Conservation (phyloP, 2,888 invertebrate genomes). For the Anticlea derivata region DNA sequence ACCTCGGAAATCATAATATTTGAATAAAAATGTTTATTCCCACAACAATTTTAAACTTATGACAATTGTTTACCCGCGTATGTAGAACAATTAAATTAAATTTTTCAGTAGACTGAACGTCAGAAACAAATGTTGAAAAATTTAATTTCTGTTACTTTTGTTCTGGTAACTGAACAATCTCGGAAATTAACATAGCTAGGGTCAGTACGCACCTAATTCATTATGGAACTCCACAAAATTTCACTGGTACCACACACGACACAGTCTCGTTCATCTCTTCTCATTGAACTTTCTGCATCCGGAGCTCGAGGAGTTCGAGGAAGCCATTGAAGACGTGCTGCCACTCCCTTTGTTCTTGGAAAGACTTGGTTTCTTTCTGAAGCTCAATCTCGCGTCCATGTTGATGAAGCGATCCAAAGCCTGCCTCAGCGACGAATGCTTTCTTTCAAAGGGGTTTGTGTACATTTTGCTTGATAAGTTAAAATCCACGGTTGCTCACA, state of each 20-base stretch:
- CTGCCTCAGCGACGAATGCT: constrained; percentile 87
- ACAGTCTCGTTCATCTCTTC: constrained; percentile 63
- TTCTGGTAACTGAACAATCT: background rate
- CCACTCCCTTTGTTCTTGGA: constrained; percentile 57
- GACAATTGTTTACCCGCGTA: too few relatives aligned
- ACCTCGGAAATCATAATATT: too few relatives aligned
- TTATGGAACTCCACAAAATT: constrained; percentile 49
- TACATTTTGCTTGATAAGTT: constrained; percentile 79
- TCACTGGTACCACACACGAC: constrained; percentile 62
- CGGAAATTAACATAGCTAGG: background rate
- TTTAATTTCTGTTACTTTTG: background rate
- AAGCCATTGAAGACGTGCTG: constrained; percentile 60
- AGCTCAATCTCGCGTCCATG: constrained; percentile 72
- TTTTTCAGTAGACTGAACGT: too few relatives aligned
- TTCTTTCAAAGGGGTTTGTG: constrained; percentile 88
- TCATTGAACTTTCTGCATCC: constrained; percentile 50
- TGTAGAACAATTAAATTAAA: too few relatives aligned
- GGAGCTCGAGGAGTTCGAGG: constrained; percentile 49
- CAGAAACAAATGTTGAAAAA: too few relatives aligned
- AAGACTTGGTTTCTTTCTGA: constrained; percentile 61
- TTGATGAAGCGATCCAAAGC: constrained; percentile 85
- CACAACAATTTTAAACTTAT: too few relatives aligned
- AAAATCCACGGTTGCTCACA: constrained; percentile 31
- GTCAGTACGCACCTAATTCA: constrained; percentile 62
- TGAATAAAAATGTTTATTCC: too few relatives aligned